A percentile compares a stretch with the other conserved stretches of the same genome.
Conservation (phyloP, 2,113 vertebrate genomes). For the Vulpes lagopus region DNA sequence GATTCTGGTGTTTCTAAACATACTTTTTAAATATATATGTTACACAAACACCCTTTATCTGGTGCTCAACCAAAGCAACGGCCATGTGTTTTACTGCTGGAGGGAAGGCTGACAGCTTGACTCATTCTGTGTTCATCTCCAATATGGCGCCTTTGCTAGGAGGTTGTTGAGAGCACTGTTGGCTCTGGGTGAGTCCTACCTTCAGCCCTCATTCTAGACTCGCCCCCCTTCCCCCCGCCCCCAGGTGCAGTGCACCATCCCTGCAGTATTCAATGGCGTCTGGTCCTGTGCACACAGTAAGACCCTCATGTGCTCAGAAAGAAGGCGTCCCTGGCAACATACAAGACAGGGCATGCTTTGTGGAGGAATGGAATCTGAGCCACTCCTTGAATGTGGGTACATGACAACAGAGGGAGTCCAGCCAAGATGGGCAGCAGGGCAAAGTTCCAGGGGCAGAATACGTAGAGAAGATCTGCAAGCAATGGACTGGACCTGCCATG, state of each 20-base stretch:
- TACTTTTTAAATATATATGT: background rate
- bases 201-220: background rate
- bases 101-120: background rate
- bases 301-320: background rate
- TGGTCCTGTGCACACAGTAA: background rate
- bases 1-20: background rate
- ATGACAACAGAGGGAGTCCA: background rate
- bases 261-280: background rate
- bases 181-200: background rate
- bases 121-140: background rate
- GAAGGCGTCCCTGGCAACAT: background rate
- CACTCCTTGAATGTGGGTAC: background rate
- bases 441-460: background rate
- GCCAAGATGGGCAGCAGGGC: background rate
- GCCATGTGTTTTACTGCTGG: background rate
- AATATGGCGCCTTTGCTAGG: background rate
- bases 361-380: background rate
- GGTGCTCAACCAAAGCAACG: background rate
- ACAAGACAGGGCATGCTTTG: background rate
- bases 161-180: background rate
- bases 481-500: accelerated
- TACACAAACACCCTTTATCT: background rate
- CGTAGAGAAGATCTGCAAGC: background rate
- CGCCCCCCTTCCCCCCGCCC: background rate
- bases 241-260: accelerated